A percentile compares a stretch with the other conserved stretches of the same genome.
phyloP scores from a whole-genome alignment of 2,113 vertebrate genomes.

The Lagenorhynchus albirostris region DNA sequence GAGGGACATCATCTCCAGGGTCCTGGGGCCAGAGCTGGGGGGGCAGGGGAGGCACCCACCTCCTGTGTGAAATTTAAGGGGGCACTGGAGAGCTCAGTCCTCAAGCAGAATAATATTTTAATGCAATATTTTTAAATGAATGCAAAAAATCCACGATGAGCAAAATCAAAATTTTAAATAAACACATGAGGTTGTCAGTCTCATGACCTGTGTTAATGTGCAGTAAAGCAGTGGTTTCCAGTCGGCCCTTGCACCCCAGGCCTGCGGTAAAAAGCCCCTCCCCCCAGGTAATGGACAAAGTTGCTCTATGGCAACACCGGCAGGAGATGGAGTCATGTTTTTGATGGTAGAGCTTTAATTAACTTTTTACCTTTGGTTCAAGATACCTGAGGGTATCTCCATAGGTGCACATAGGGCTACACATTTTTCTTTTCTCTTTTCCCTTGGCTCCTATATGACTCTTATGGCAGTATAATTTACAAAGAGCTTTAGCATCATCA shows the following conservation, averaged over 20 bases:
- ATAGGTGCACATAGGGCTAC: not conserved
- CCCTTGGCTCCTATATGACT: not conserved
- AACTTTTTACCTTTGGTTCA: not conserved
- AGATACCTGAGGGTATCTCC: not conserved
- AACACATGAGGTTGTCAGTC: not conserved
- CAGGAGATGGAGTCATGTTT: not conserved
- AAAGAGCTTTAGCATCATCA: not conserved
- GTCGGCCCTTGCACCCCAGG: not conserved
- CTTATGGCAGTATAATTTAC: not conserved
- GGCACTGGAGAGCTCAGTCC: not conserved
- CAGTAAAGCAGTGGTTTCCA: not conserved
- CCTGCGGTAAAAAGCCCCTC: accelerated
- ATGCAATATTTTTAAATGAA: not conserved
- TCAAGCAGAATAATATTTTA: not conserved
- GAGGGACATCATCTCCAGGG: not conserved
- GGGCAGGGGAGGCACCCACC: not conserved
- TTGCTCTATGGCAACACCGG: accelerated
- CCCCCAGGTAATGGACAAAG: accelerated
- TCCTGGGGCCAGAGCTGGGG: not conserved
- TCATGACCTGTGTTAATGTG: not conserved
- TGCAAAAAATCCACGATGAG: not conserved
- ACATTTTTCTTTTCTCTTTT: not conserved
- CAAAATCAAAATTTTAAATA: not conserved
- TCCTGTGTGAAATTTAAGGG: not conserved
- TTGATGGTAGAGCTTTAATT: not conserved